Base-by-base conservation (phyloP, 92 coral and sea anemone species). In the Paragorgia papillata region DNA sequence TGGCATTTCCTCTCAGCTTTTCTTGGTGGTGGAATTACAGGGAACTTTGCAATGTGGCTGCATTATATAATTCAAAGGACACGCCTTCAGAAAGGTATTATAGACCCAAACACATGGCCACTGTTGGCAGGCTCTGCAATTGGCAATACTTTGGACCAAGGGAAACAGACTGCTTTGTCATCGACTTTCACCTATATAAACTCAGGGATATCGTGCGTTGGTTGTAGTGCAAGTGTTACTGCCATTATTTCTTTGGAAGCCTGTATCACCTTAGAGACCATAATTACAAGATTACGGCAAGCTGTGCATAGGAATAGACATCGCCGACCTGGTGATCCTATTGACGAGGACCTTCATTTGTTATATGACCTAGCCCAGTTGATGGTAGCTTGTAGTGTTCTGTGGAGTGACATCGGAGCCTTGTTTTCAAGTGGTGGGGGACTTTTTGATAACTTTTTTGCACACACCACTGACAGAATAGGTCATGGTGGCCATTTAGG, bases 401-500 rank as follows among this genome's bases (percentile, higher is more conserved):
- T 91, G 2, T 77, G 71, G 46, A 75, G 57, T 31, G 97, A 93
- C 44, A 46, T 82, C 20, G 20, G 56, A 50, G 79, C 83, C 13
- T 50, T 93, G 77, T 22, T 88, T 57, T 43, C 51, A 14, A 56
- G 55, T 3, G 85, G 83, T 17, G 66, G 79, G 65, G 90, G 92
- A 28, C 25, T 92, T 33, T 32, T 90, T 13, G 87, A 89, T 0
- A 64, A 85, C 33, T 80, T 93, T 10, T 83, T 84, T 3, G 96
- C 93, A 6, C 85, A 92, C 61, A 79, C 91, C 1, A 74, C 79
- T 7, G 89, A 91, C 84, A 90, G 89, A 20, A 85, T 90, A 19
- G 97, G 97, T 8, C 93, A 93, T 65, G 94, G 91, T 6, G 97
- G 97, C 7, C 97, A 93, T 66, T 39, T 93, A 18, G 97, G 92